Conservation (phyloP, 53 echinoderm and acorn worm genomes). For the Patiria pectinifera region DNA sequence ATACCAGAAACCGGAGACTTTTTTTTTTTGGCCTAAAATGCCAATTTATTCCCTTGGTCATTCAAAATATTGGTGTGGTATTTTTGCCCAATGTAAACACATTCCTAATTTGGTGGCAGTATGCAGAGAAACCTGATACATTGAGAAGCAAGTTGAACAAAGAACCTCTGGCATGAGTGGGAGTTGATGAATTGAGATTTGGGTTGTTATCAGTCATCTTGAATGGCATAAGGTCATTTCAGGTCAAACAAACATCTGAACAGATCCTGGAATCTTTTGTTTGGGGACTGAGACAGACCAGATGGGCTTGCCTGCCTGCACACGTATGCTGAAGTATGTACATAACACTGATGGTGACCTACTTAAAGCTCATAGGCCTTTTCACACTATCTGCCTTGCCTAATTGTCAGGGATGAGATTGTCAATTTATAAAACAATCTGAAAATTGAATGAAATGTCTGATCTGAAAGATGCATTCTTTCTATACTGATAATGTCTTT, state of each 20-base stretch:
- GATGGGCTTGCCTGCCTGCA: not conserved
- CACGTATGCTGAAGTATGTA: not conserved
- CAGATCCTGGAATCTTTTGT: slow-evolving; percentile 40
- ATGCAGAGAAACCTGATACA: not conserved
- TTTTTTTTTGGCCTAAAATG: no score
- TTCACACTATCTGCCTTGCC: no score
- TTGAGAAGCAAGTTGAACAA: not conserved
- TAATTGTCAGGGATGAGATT: no score
- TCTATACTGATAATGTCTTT: no score
- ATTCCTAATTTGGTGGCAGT: not conserved
- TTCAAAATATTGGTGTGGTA: not conserved
- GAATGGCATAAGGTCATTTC: not conserved
- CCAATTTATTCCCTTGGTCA: no score
- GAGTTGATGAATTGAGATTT: slow-evolving; percentile 4
- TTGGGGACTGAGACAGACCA: slow-evolving; percentile 4
- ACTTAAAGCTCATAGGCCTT: no score
- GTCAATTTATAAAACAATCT: no score
- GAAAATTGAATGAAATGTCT: no score
- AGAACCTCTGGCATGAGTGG: slow-evolving; percentile 4
- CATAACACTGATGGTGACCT: not conserved
- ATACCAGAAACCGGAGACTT: no score
- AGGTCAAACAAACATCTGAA: slow-evolving; percentile 15
- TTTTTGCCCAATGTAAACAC: not conserved
- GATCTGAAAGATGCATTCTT: no score
- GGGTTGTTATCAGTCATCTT: slow-evolving; percentile 7